Base-by-base conservation (phyloP, 2,797 vertebrate genomes). In the Gymnothorax javanicus region DNA sequence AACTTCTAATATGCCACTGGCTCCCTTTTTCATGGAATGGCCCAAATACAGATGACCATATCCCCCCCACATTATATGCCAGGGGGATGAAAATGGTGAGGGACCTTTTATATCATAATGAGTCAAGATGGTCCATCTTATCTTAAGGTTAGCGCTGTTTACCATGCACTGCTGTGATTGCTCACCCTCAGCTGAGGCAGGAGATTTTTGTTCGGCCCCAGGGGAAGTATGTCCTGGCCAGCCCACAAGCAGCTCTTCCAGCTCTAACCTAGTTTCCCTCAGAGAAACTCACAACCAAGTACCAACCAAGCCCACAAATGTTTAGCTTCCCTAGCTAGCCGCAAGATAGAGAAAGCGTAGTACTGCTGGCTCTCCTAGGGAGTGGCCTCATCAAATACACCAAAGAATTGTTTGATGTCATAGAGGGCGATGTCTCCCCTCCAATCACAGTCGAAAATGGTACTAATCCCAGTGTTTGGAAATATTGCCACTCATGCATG, bases 371-470 rank as follows among this genome's bases (percentile, higher is more conserved):
- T 67, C 20, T 4, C 62, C 62, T n/a, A 1, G 69, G n/a, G 52
- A 87, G 60, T 75, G 59, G 85, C 52, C 83, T 58, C 52, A 62
- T 84, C 87, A 79, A 67, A 27, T 25, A 57, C 23, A 75, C 82
- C 73, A 59, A 67, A 87, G 57, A 87, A 69, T 27, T 83, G 56
- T 56, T 27, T n/a, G 20, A 79, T 56, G 50, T 56, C 75, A 23
- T 54, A 20, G 27, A 4, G 71, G 71, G 13, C 33, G 33, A 33
- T 43, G 27, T 12, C n/a, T 73, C 69, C 7, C 4, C 4, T 8
- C 69, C 71, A 75, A 75, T 75, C 71, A 75, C 71, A 75, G 71
- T 43, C 50, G 33, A 75, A 33, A 17, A 50, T 75, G 33, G 33
- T 27, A 75, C 33, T 43, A 43, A 43, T 43, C 33, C 33, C 33